Base-by-base conservation (phyloP, 2,797 vertebrate genomes). In the Peromyscus melanophrys region DNA sequence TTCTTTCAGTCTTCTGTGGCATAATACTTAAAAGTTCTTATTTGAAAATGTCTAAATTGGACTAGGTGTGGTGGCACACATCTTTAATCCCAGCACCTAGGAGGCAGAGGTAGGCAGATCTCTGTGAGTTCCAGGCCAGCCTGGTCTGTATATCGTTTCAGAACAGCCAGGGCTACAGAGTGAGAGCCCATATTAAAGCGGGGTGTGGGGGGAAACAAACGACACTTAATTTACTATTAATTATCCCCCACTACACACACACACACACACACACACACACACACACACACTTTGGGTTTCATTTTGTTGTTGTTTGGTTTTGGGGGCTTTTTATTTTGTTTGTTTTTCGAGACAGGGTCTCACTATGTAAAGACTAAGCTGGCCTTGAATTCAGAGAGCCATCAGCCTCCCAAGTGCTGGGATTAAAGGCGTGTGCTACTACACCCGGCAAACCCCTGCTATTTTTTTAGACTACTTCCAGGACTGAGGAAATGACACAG, bases 41-140 rank as follows among this genome's bases (percentile, higher is more conserved):
- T 96, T 82, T 97, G 49, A 90, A 97, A 98, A 93, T 92, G 96
- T 78, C 88, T 92, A 95, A 90, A 37, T 13, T 73, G 52, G 67
- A 6, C 25, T 17, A 73, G 37, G n/a, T 31, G 2, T 75, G 27
- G 27, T 88, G n/a, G 25, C n/a, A 4, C 16, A 73, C 52, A 57
- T 31, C n/a, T 57, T 88, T 73, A 73, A 55, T 71, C 65, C 49
- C 46, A 73, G 52, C n/a, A 23, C n/a, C 13, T 73, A 57, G 49
- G 23, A 73, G 52, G 69, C n/a, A 57, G 52, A 73, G 16, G 37
- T 16, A 73, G 85, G 67, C 67, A 29, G 25, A 87, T 57, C 49
- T 57, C 67, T 4, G 6, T 69, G 85, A 73, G 49, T 55, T 71
- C 4, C 4, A 29, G 65, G 49, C 34, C 23, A 71, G 84, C 46